Conservation (phyloP, 2,797 vertebrate genomes). For the Hypotaenidia philippensis region DNA sequence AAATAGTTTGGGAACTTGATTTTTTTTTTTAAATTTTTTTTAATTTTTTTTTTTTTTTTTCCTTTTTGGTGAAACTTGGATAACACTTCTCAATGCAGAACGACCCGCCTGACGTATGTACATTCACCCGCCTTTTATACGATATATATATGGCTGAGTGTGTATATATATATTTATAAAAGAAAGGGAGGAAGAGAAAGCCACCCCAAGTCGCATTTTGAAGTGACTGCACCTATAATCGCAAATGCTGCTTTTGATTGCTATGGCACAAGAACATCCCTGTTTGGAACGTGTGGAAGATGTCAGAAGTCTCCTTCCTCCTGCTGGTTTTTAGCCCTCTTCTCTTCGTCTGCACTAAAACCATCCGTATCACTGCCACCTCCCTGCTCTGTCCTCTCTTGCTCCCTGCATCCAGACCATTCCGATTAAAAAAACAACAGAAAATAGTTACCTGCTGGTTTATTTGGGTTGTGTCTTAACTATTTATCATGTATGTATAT, state of each 20-base stretch:
- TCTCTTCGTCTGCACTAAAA: slow-evolving; percentile 67
- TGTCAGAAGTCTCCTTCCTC: slow-evolving; percentile 71
- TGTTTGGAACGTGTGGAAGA: slow-evolving; percentile 70
- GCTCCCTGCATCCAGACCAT: slow-evolving; percentile 44
- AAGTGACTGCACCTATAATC: slow-evolving; percentile 84
- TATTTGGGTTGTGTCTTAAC: slow-evolving; percentile 52
- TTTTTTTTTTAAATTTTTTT: background rate
- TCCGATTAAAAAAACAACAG: slow-evolving; percentile 36
- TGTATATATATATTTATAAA: background rate
- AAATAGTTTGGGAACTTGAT: slow-evolving; percentile 52
- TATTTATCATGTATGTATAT: slow-evolving; percentile 79
- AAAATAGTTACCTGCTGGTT: slow-evolving; percentile 46
- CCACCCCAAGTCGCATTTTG: slow-evolving; percentile 78
- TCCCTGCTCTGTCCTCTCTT: background rate
- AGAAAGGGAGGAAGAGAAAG: slow-evolving; percentile 66
- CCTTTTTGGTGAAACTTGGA: slow-evolving; percentile 67
- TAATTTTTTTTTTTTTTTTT: background rate
- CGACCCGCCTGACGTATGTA: slow-evolving; percentile 77
- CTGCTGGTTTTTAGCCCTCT: slow-evolving; percentile 34
- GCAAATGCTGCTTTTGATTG: slow-evolving; percentile 89
- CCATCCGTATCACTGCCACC: slow-evolving; percentile 41
- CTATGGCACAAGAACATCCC: slow-evolving; percentile 79
- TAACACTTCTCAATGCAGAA: slow-evolving; percentile 73
- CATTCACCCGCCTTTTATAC: slow-evolving; percentile 59
- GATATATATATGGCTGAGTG: background rate